Conservation (phyloP, 2,797 vertebrate species). For the Eupleurogrammus muticus region DNA sequence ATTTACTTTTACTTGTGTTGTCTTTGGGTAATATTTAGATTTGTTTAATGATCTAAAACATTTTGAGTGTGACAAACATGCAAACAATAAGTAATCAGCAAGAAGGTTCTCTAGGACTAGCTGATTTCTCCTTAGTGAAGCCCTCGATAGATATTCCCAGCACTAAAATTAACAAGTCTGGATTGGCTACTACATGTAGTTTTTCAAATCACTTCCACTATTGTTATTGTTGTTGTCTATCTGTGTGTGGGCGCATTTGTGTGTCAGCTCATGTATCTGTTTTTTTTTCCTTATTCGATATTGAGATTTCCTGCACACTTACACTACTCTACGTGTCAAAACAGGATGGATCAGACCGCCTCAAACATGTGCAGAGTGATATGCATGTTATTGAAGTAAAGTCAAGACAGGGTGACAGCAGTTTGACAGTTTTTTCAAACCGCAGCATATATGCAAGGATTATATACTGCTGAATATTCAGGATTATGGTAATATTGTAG, state of each 20-base stretch:
- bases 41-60: too few relatives aligned
- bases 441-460: conserved; percentile 4
- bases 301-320: conserved; percentile 2
- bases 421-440: conserved; percentile 8
- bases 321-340: conserved; percentile 1
- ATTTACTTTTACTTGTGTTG: too few relatives aligned
- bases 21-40: too few relatives aligned
- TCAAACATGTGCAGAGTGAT: conserved; percentile 36
- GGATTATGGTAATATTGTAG: conserved; percentile 21
- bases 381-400: conserved; percentile 3
- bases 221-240: conserved; percentile 37
- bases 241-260: not conserved
- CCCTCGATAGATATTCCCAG: conserved; percentile 55
- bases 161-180: conserved; percentile 62
- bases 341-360: not conserved
- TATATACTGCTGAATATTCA: conserved; percentile 34
- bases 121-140: conserved; percentile 60
- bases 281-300: not conserved
- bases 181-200: conserved; percentile 44
- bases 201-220: conserved; percentile 50
- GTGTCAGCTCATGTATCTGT: conserved; percentile 29
- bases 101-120: conserved; percentile 41
- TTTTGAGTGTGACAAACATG: too few relatives aligned
- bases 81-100: too few relatives aligned
- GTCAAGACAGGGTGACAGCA: conserved; percentile 10